A percentile compares a stretch with the other conserved stretches of the same genome.
phyloP scores from a whole-genome alignment of 2,888 invertebrate genomes.

The Cephus pulcher region DNA sequence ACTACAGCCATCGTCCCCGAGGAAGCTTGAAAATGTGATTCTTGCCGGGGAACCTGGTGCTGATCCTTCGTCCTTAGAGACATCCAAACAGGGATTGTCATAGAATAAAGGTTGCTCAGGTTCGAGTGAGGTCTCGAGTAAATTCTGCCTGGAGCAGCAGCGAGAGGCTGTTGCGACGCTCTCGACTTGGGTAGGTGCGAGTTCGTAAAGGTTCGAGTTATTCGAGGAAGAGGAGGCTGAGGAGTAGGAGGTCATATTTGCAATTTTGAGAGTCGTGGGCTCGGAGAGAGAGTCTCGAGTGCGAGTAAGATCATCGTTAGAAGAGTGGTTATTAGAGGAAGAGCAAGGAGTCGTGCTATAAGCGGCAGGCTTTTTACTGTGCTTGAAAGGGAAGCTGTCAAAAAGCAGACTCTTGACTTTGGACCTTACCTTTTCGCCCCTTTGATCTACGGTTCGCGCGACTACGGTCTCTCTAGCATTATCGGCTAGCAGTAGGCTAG shows the following conservation, averaged over 20 bases:
- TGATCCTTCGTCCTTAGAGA: constrained; percentile 4
- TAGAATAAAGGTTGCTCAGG: constrained; percentile 9
- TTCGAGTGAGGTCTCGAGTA: constrained; percentile 9
- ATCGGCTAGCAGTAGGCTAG: constrained; percentile 26
- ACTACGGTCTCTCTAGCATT: constrained; percentile 25
- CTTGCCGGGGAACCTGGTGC: not conserved
- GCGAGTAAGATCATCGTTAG: not conserved
- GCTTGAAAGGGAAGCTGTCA: constrained; percentile 47
- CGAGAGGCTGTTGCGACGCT: not conserved
- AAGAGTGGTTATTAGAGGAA: constrained; percentile 1
- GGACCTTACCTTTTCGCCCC: constrained; percentile 60
- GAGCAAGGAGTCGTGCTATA: constrained; percentile 29
- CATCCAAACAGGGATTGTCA: constrained; percentile 15
- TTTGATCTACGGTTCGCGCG: constrained; percentile 28
- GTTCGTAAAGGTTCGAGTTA: not conserved
- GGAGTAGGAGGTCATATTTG: not conserved
- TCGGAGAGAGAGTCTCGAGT: not conserved
- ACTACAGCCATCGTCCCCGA: not conserved
- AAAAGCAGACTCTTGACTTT: constrained; percentile 57
- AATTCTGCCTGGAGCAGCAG: constrained; percentile 15
- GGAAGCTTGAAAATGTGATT: not conserved
- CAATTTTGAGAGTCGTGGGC: not conserved
- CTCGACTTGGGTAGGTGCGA: not conserved
- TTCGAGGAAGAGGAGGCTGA: not conserved
- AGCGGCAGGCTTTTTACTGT: constrained; percentile 45